Percentiles rank a stretch among this genome's conserved stretches.
These are phyloP conservation scores for Zaprionus camerounensis DNA, from an alignment of 1,140 invertebrate species.

Conservation along the genomic window DNA sequence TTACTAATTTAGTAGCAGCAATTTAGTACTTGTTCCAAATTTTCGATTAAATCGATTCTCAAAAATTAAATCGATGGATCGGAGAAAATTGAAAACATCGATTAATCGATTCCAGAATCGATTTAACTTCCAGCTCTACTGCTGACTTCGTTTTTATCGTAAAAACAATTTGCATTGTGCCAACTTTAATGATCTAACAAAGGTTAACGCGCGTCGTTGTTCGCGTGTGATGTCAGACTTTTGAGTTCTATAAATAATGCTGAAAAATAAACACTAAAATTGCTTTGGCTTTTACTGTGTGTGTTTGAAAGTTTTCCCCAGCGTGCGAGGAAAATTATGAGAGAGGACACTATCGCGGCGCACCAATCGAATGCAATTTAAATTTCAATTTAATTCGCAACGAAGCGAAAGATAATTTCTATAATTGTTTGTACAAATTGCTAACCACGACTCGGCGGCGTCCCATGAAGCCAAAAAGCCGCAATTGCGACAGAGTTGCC, in stretches of 20 bases:
- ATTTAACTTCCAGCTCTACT: too few relatives aligned
- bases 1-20: too few relatives aligned
- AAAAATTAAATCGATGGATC: too few relatives aligned
- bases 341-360: conserved; percentile 51
- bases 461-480: conserved; percentile 38
- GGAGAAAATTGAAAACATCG: too few relatives aligned
- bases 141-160: conserved; percentile 65
- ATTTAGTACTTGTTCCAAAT: too few relatives aligned
- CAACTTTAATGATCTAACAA: conserved; percentile 61
- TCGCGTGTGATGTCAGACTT: conserved; percentile 73
- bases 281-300: conserved; percentile 25
- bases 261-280: conserved; percentile 44
- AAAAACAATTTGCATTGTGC: conserved; percentile 52
- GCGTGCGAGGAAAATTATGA: conserved; percentile 38
- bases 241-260: conserved; percentile 72
- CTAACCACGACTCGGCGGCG: conserved; percentile 65
- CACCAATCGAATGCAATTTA: conserved; percentile 76
- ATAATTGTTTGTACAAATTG: conserved; percentile 83
- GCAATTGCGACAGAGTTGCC: conserved; percentile 23
- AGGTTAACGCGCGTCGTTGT: conserved; percentile 55
- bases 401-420: conserved; percentile 79
- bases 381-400: conserved; percentile 81
- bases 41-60: too few relatives aligned
- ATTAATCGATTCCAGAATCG: too few relatives aligned
- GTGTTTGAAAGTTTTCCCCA: conserved; percentile 18